Evolutionary conservation across 2,113 vertebrate species (phyloP), one percentile per base, ranked within the genome.

Genomic region (Pithys albifrons): DNA sequence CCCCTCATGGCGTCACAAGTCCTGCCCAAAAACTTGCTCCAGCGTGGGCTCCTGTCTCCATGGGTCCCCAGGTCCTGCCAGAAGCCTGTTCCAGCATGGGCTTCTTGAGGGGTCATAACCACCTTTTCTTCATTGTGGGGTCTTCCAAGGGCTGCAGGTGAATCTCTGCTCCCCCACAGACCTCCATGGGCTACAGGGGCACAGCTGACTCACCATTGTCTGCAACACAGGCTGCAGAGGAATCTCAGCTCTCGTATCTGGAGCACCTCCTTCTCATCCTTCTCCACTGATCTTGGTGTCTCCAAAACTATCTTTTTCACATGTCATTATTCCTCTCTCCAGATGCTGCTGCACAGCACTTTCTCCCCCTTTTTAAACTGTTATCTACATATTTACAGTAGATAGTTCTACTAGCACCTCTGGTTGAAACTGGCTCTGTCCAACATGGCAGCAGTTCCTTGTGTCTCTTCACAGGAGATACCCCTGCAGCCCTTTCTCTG

Each of bases 11-110:
- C 7, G n/a, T 33, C 49, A 55, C 18, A 39, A 14, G 23, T 57
- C 41, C n/a, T 48, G 10, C 9, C 41, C 57, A 24, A 8, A 67
- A 41, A 35, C 19, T 4, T 79, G 19, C 17, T 41, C 20, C 25
- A 20, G 8, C 1, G 0, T 49, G 49, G 16, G 13, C 3, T 57
- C 4, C 35, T 62, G 14, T 45, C 25, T 43, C 37, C 7, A 23
- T 2, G 5, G 27, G 8, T 29, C 22, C 29, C 23, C 28, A 37
- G 37, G 4, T 75, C 39, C 39, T 75, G 10, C 10, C 12, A 61
- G 62, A 4, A 25, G 3, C 28, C 12, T 39, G 10, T 19, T 54
- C 39, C 2, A 4, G 8, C 0, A 4, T 54, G 8, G 23, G 33
- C 20, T 58, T 58, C 55, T 58, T 58, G 20, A n/a, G 33, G 19